Evolutionary conservation across 2,113 vertebrate species (phyloP).

Genomic region (Acanthisitta chloris): DNA sequence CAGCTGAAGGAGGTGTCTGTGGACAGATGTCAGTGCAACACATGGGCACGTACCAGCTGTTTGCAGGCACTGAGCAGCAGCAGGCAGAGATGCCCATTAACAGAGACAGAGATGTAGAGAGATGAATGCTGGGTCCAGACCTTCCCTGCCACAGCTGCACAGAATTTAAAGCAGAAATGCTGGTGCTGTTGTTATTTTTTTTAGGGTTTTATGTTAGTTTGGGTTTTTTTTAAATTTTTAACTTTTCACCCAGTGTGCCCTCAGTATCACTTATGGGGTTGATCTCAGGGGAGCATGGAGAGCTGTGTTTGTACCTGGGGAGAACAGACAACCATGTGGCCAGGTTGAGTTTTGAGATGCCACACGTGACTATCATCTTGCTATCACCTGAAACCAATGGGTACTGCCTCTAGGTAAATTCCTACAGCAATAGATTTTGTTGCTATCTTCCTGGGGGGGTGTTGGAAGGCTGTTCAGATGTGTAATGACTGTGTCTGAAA

Average conservation of each 20-base stretch:
- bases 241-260: background rate
- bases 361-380: background rate
- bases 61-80: background rate
- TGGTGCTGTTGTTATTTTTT: background rate
- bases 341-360: background rate
- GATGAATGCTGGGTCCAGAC: background rate
- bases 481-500: background rate
- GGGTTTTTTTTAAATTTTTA: background rate
- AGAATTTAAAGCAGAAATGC: background rate
- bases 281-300: rapidly evolving
- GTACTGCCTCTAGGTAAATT: background rate
- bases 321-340: background rate
- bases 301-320: background rate
- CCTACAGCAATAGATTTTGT: background rate
- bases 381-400: background rate
- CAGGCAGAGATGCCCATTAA: background rate
- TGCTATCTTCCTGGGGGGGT: background rate
- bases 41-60: background rate
- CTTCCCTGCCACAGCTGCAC: background rate
- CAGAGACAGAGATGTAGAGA: background rate
- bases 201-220: background rate
- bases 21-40: conserved; percentile 1
- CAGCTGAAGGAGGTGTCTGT: background rate
- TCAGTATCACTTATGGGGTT: background rate
- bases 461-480: background rate